Conservation (phyloP, 2,113 vertebrate genomes). For the Hirundichthys speculiger region DNA sequence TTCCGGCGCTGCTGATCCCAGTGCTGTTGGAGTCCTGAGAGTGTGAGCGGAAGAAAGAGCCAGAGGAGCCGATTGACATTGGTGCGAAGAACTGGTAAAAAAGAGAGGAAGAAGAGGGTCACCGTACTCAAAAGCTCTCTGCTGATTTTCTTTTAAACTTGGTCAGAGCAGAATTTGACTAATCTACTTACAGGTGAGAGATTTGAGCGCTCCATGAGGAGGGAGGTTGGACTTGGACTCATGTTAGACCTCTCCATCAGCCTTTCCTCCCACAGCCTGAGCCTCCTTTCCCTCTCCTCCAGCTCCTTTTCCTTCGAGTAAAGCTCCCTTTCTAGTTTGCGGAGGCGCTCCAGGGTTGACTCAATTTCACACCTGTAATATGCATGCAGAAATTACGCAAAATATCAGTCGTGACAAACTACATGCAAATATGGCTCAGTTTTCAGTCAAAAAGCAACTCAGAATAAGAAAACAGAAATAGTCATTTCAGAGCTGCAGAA, state of each 20-base stretch:
- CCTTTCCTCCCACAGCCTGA: constrained; percentile 94
- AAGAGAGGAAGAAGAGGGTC: constrained; percentile 39
- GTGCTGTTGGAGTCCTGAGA: constrained; percentile 97
- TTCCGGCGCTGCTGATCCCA: constrained; percentile 90
- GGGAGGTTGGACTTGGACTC: constrained; percentile 69
- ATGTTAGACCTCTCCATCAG: constrained; percentile 92
- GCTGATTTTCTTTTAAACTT: not conserved
- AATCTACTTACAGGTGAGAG: constrained; percentile 81
- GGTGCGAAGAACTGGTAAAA: constrained; percentile 91
- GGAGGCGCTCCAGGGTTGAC: constrained; percentile 92
- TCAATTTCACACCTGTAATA: constrained; percentile 94
- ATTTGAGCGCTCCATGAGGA: constrained; percentile 81
- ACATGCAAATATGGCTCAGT: not conserved
- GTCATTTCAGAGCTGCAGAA: no score
- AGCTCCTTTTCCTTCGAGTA: constrained; percentile 97
- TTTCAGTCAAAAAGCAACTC: no score
- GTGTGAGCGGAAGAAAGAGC: constrained; percentile 97
- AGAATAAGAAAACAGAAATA: no score
- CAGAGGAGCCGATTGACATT: constrained; percentile 89
- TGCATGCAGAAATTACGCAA: not conserved
- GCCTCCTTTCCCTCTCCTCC: constrained; percentile 91
- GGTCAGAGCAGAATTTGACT: not conserved
- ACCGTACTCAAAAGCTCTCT: not conserved
- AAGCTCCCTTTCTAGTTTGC: constrained; percentile 94
- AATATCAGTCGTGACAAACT: not conserved